phyloP scores from a whole-genome alignment of 2,888 invertebrate genomes.

The Tricholauxania praeusta region DNA sequence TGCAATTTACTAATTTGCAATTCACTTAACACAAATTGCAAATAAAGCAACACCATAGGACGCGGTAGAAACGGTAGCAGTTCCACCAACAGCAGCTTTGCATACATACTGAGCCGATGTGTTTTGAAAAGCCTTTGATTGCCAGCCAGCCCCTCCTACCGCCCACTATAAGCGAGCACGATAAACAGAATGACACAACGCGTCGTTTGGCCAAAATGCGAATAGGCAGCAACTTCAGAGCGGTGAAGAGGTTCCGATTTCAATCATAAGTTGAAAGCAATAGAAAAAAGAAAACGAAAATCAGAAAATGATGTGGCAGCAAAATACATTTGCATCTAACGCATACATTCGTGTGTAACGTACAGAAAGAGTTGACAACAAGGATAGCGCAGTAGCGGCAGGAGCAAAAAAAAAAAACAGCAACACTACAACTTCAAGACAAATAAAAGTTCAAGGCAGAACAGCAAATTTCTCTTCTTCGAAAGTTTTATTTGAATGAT shows the following conservation, averaged over 20 bases:
- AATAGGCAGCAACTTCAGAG: not conserved
- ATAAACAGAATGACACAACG: no score
- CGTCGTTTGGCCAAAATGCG: no score
- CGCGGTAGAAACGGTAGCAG: no score
- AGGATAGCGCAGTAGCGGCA: slow-evolving; percentile 28
- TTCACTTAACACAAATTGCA: slow-evolving; percentile 26
- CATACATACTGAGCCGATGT: not conserved
- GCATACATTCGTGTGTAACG: not conserved
- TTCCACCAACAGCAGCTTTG: not conserved
- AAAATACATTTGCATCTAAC: slow-evolving; percentile 2
- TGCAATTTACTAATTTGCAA: slow-evolving; percentile 20
- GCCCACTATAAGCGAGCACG: not conserved
- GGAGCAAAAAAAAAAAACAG: slow-evolving; percentile 47
- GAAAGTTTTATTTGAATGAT: slow-evolving; percentile 24
- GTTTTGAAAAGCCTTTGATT: slow-evolving; percentile 12
- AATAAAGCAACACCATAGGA: slow-evolving; percentile 12
- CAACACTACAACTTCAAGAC: slow-evolving; percentile 28
- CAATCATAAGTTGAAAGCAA: slow-evolving; percentile 20
- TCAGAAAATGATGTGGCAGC: slow-evolving; percentile 1
- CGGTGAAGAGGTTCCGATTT: slow-evolving; percentile 6
- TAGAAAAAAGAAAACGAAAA: not conserved
- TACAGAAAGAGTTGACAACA: not conserved
- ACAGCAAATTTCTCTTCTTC: not conserved
- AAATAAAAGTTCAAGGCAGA: not conserved
- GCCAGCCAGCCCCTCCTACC: not conserved